Evolutionary conservation across 2,888 invertebrate species (phyloP).

Genomic region (Encarsia formosa): DNA sequence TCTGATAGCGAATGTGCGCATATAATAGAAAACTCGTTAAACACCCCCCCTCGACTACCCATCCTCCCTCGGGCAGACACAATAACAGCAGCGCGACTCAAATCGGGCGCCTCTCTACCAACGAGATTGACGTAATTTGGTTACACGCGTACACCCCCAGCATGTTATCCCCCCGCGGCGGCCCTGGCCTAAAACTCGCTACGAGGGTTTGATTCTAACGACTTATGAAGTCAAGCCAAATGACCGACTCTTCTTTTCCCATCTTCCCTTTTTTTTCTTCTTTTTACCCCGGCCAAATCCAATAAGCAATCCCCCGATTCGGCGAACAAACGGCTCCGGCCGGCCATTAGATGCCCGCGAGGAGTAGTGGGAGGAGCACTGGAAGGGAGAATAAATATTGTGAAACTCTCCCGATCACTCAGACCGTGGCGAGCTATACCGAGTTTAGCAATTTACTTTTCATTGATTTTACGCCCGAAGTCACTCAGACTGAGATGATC

Average conservation of each 20-base stretch:
- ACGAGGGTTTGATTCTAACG: slow-evolving; percentile 47
- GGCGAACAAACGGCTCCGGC: slow-evolving; percentile 33
- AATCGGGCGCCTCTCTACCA: too few relatives aligned
- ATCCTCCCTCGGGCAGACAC: too few relatives aligned
- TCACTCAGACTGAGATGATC: slow-evolving; percentile 9
- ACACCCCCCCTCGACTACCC: too few relatives aligned
- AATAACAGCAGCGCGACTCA: too few relatives aligned
- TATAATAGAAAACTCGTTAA: too few relatives aligned
- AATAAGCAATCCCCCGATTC: slow-evolving; percentile 38
- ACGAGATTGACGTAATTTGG: slow-evolving; percentile 52
- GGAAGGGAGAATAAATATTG: slow-evolving; percentile 33
- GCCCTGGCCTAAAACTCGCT: slow-evolving; percentile 10
- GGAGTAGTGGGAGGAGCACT: too few relatives aligned
- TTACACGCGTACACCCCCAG: slow-evolving; percentile 35
- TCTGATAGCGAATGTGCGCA: too few relatives aligned
- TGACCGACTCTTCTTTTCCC: slow-evolving; percentile 38
- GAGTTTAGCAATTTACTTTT: slow-evolving; percentile 22
- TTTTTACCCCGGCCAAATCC: slow-evolving; percentile 37
- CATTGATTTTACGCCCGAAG: slow-evolving; percentile 27
- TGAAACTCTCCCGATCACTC: slow-evolving; percentile 27
- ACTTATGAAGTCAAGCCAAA: slow-evolving; percentile 52
- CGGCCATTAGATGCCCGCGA: slow-evolving; percentile 28
- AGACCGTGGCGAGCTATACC: not conserved
- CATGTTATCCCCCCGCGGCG: not conserved
- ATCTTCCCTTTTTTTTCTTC: slow-evolving; percentile 26